Evolutionary conservation across 2,113 vertebrate genomes (phyloP), one percentile per base, ranked within the genome.

Genomic region (Nymphicus hollandicus): DNA sequence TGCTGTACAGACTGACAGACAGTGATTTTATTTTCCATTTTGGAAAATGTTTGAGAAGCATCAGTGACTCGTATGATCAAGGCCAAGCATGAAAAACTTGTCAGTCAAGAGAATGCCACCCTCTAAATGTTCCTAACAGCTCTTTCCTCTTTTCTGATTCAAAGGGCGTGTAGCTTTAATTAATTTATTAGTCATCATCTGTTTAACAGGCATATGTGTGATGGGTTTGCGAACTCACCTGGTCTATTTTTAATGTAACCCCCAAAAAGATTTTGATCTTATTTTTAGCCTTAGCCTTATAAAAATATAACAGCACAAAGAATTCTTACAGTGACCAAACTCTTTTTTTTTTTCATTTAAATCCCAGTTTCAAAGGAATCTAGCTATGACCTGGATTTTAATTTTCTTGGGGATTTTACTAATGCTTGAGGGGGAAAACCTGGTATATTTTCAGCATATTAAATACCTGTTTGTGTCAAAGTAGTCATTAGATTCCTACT

Each of bases 61-160:
- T 85, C 65, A 76, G 28, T 76, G 28, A 44, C 53, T 90, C 85
- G 56, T 86, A 77, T 63, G 49, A 81, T 31, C 78, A 73, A 85
- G n/a, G n/a, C 47, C 96, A 87, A 95, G 96, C 88, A 77, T 92
- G 94, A 96, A 98, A 95, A 98, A 97, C 98, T 98, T 97, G 95
- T 93, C 79, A 89, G 53, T 92, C 84, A 96, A 72, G 85, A 49
- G 49, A 93, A 50, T 3, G 0, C 89, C 88, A 96, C 88, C 87
- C 95, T 71, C 81, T 96, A 97, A 97, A 97, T 39, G 86, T 70
- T 33, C 53, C 50, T 89, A 92, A 82, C 81, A 92, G 73, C 86
- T 97, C 82, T 78, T 89, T 96, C 83, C 93, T 96, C 88, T 91
- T 89, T 92, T 79, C 89, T 87, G 35, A 92, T 95, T 95, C 2